These are phyloP conservation scores for Pseudochaenichthys georgianus DNA, from an alignment of 2,797 vertebrate species.

Conservation along the genomic window DNA sequence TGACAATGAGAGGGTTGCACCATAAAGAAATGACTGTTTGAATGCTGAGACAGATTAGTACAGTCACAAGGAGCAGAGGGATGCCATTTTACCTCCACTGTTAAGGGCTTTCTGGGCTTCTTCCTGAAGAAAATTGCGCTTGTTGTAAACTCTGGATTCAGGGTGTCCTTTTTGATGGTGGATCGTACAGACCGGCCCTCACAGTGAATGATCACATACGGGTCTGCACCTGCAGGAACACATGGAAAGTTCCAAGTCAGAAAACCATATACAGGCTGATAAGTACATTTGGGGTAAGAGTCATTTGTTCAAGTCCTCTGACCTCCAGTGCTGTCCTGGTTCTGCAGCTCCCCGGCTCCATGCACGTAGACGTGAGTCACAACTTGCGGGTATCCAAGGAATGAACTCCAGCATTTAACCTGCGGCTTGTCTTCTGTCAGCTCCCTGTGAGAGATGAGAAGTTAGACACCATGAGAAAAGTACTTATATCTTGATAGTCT, in stretches of 20 bases:
- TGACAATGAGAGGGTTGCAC: too few relatives aligned
- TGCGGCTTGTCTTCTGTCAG: conserved; percentile 88
- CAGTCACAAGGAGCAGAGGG: background rate
- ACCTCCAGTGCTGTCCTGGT: conserved; percentile 84
- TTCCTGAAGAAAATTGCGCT: conserved; percentile 92
- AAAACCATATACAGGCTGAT: background rate
- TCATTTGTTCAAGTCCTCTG: background rate
- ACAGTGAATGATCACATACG: conserved; percentile 92
- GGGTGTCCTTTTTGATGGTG: conserved; percentile 78
- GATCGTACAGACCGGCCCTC: conserved; percentile 86
- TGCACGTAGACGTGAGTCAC: conserved; percentile 90
- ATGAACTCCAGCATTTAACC: conserved; percentile 87
- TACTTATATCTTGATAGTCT: background rate
- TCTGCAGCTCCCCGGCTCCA: conserved; percentile 86
- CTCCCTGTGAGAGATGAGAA: conserved; percentile 83
- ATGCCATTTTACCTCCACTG: conserved; percentile 88
- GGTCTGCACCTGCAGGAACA: conserved; percentile 87
- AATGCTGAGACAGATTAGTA: conserved; percentile 3
- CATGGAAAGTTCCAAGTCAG: background rate
- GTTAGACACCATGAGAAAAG: background rate
- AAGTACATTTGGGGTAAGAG: background rate
- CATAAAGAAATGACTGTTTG: too few relatives aligned
- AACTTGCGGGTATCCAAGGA: conserved; percentile 89
- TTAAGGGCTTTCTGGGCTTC: conserved; percentile 86
- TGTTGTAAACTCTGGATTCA: conserved; percentile 85